A percentile compares a stretch with the other conserved stretches of the same genome.
Evolutionary conservation across 2,888 invertebrate genomes (phyloP).

Genomic region (Cephus sareptanus): DNA sequence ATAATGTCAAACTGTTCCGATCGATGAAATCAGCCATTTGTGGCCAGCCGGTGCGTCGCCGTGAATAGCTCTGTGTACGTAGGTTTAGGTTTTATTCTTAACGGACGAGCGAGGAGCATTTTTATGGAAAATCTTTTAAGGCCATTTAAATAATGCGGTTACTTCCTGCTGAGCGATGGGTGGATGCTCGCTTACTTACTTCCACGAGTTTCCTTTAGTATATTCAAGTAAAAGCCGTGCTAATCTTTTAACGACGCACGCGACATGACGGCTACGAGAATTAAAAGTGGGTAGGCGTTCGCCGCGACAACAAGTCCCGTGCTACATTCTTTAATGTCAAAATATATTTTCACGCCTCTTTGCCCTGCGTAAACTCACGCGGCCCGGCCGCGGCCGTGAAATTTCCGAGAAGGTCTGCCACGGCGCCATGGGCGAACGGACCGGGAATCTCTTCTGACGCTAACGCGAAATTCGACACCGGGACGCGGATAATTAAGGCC

Average conservation of each 20-base stretch:
- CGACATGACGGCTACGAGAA: conserved; percentile 25
- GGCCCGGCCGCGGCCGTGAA: conserved; percentile 19
- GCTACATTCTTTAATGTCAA: conserved; percentile 27
- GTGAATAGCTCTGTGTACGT: no score
- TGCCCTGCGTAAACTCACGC: conserved; percentile 42
- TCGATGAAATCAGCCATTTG: no score
- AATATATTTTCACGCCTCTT: conserved; percentile 42
- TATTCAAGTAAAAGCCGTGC: conserved; percentile 12
- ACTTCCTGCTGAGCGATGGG: background rate
- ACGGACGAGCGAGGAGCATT: background rate
- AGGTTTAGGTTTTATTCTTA: background rate
- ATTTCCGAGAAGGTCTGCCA: conserved; percentile 34
- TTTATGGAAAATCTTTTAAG: background rate
- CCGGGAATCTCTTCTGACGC: conserved; percentile 15
- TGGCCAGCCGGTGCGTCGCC: no score
- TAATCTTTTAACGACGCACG: conserved; percentile 34
- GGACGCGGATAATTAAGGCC: conserved; percentile 22
- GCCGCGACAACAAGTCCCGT: background rate
- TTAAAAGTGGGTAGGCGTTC: conserved; percentile 24
- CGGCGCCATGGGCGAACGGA: background rate
- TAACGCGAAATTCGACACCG: conserved; percentile 24
- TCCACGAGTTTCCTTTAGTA: background rate
- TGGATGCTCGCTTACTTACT: background rate
- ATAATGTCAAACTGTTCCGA: no score
- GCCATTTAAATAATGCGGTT: background rate